phyloP scores from a whole-genome alignment of 1,140 invertebrate genomes.

The Cyclina sinensis region DNA sequence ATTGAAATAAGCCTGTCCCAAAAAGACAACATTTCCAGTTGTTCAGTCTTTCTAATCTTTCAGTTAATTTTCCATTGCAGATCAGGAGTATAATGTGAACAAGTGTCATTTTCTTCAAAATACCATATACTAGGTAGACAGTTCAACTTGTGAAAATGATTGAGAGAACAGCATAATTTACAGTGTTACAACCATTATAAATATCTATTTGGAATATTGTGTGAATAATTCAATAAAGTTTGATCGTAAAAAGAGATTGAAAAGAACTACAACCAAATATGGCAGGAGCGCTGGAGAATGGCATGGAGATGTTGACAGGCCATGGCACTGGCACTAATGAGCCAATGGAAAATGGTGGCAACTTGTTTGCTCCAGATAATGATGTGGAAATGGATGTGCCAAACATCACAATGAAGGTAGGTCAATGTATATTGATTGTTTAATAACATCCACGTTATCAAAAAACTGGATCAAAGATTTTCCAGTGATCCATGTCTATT shows the following conservation, averaged over 20 bases:
- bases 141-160: background rate
- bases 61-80: background rate
- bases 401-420: conserved; percentile 72
- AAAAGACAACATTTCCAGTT: no score
- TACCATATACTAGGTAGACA: background rate
- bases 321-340: conserved; percentile 47
- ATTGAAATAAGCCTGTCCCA: no score
- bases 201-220: no score
- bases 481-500: no score
- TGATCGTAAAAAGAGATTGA: no score
- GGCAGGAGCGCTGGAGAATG: conserved; percentile 49
- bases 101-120: background rate
- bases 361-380: conserved; percentile 80
- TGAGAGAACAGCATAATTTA: background rate
- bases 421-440: no score
- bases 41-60: background rate
- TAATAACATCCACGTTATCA: no score
- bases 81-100: background rate
- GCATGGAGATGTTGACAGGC: background rate
- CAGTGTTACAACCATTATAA: no score
- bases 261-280: background rate
- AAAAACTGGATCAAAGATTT: no score
- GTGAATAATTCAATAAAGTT: no score
- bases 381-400: conserved; percentile 75
- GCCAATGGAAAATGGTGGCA: conserved; percentile 75